Base-by-base conservation (phyloP, 2,888 invertebrate species). In the Gymnocheta viridis region DNA sequence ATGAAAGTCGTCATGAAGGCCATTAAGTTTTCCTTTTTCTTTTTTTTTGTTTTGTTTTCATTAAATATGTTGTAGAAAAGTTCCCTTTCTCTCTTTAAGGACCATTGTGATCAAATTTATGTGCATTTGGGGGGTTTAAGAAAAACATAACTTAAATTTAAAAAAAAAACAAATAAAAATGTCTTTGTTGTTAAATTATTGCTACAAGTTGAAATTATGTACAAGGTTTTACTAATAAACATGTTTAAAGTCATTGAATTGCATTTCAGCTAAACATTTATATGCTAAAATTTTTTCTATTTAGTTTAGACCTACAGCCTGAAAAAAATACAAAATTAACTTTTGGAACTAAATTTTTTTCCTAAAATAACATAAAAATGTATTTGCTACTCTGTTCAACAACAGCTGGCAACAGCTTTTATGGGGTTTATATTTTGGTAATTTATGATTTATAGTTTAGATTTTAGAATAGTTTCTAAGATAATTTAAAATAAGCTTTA, bases 1-100 rank as follows among this genome's bases (percentile, higher is more conserved):
- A 81, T 62, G 73, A 77, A 82, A 82, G 49, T 67, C 80, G 56
- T 49, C 66, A 69, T 81, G 76, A 78, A 85, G 82, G 77, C 72
- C 79, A 79, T 79, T 85, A 72, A 38, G 38, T 49, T 82, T 56
- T 74, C 44, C 12, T 32, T 41, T 32, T 32, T 32, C 10, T 22
- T 44, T n/a, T n/a, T n/a, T n/a, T n/a, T n/a, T n/a, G n/a, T n/a
- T n/a, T n/a, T n/a, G n/a, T n/a, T 38, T 73, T 44, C 17, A 49
- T 73, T 73, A 47, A 58, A 41, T 41, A 14, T 19, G 5, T 14
- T n/a, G n/a, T n/a, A n/a, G n/a, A 38, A 35, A 35, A 60, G 27
- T 10, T 62, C 47, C 4, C 10, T 47, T 32, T 14, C 66, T 64
- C 29, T 17, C 4, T 35, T 66, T 62, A 64, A 69, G 29, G 35